A percentile compares a stretch with the other conserved stretches of the same genome.
Evolutionary conservation across 2,797 vertebrate genomes (phyloP).

Genomic region (Mionectes olivaceus): DNA sequence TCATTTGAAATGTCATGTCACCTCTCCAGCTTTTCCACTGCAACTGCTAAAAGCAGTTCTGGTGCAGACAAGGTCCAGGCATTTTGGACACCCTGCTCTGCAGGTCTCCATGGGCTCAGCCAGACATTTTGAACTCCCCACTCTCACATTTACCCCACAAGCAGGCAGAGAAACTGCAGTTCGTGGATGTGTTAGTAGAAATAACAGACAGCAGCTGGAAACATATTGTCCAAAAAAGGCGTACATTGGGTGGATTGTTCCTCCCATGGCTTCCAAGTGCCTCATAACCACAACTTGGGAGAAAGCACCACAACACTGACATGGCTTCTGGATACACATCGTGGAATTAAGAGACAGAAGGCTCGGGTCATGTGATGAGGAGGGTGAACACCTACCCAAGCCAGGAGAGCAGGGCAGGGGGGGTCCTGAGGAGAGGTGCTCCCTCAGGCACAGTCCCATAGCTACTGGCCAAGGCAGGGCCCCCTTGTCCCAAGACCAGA

Average conservation of each 20-base stretch:
- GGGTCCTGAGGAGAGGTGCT: neutral
- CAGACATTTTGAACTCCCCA: neutral
- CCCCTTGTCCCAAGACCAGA: neutral
- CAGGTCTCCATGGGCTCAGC: neutral
- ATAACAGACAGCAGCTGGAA: neutral
- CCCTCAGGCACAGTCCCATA: fast-evolving
- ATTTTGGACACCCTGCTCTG: fast-evolving
- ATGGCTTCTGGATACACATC: neutral
- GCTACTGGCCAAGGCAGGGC: neutral
- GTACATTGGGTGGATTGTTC: neutral
- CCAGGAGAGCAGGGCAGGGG: neutral
- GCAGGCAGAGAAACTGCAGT: neutral
- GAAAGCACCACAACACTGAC: neutral
- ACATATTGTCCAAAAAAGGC: fast-evolving
- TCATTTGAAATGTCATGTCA: neutral
- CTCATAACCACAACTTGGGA: neutral
- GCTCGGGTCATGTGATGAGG: neutral
- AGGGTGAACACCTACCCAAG: neutral
- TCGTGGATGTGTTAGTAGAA: neutral
- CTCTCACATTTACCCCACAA: neutral
- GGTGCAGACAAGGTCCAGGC: neutral
- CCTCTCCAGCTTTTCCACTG: neutral
- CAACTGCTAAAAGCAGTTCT: neutral
- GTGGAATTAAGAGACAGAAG: neutral
- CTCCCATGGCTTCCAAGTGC: neutral